phyloP scores from a whole-genome alignment of 2,888 invertebrate species.

The Eulithis prunata region DNA sequence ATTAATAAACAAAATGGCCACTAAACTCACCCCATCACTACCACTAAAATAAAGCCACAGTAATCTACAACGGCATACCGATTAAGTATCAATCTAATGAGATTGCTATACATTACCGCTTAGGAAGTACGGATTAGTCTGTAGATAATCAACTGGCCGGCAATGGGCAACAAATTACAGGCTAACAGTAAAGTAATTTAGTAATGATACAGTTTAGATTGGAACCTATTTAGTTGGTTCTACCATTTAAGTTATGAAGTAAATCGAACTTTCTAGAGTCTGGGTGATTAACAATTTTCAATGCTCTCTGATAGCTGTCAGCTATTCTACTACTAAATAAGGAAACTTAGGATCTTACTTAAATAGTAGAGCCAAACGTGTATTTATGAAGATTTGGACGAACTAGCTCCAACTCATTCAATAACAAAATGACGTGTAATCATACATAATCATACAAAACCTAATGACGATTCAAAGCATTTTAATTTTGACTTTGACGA shows the following conservation, averaged over 20 bases:
- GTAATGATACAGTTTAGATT: constrained; percentile 15
- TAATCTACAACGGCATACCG: constrained; percentile 29
- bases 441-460: too few species aligned
- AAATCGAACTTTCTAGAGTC: background rate
- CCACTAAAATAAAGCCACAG: constrained; percentile 34
- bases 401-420: too few species aligned
- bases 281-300: constrained; percentile 1
- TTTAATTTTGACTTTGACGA: too few species aligned
- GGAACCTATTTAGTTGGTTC: background rate
- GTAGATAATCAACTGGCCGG: constrained; percentile 36
- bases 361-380: too few species aligned
- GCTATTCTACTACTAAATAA: too few species aligned
- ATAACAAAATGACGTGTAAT: too few species aligned
- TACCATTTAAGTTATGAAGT: background rate
- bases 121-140: constrained; percentile 45
- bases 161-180: constrained; percentile 25
- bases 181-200: constrained; percentile 10
- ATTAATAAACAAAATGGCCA: background rate
- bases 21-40: constrained; percentile 26
- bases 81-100: constrained; percentile 42
- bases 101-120: constrained; percentile 42
- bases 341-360: too few species aligned
- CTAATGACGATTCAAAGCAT: too few species aligned
- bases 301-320: background rate
- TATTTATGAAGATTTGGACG: too few species aligned